Conservation (phyloP, 2,113 vertebrate genomes). For the Pygoscelis antarcticus region DNA sequence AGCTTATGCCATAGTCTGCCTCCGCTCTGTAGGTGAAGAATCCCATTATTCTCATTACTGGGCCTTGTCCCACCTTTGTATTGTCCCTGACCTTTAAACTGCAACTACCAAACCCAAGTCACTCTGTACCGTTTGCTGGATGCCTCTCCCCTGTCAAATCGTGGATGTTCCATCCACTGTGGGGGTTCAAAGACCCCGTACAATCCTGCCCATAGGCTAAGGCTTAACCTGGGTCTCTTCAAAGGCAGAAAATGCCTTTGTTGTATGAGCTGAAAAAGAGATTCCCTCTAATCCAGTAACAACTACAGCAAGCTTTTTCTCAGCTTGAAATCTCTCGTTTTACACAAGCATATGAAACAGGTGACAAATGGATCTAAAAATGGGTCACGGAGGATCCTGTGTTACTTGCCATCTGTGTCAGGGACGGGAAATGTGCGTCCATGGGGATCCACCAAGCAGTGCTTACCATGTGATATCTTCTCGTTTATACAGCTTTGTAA, state of each 20-base stretch:
- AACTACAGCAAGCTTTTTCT: conserved; percentile 26
- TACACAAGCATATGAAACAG: neutral
- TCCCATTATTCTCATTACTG: neutral
- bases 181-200: neutral
- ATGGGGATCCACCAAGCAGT: neutral
- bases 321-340: conserved; percentile 13
- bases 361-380: conserved; percentile 49
- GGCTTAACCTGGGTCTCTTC: neutral
- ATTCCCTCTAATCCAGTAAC: conserved; percentile 44
- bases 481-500: neutral
- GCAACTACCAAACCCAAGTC: neutral
- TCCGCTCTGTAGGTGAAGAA: neutral
- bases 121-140: neutral
- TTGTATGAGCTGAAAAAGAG: conserved; percentile 33
- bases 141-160: neutral
- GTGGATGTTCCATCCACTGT: neutral
- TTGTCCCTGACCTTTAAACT: neutral
- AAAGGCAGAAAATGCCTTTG: conserved; percentile 19
- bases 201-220: neutral
- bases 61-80: neutral
- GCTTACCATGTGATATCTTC: neutral
- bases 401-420: neutral
- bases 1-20: neutral
- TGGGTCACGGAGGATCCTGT: conserved; percentile 3
- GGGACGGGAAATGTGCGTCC: neutral